These are phyloP conservation scores for Archilochus colubris DNA, from an alignment of 2,113 vertebrate species.

Conservation along the genomic window DNA sequence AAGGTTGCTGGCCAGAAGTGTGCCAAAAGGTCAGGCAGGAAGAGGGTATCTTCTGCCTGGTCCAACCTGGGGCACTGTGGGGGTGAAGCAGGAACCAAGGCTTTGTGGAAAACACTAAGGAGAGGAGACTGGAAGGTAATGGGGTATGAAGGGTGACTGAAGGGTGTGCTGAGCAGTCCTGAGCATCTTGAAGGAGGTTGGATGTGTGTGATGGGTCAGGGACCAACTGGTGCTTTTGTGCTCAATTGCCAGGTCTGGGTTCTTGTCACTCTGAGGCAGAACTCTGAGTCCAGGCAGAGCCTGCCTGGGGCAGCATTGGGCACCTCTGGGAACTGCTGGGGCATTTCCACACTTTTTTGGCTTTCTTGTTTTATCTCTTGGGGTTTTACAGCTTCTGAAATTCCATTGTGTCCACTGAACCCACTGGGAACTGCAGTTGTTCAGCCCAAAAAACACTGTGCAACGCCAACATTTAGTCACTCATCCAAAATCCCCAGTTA, in stretches of 20 bases:
- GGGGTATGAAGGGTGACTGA: not conserved
- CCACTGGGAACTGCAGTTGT: not conserved
- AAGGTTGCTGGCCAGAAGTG: not conserved
- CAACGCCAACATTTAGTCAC: not conserved
- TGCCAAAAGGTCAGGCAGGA: not conserved
- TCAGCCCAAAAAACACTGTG: not conserved
- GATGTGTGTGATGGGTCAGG: not conserved
- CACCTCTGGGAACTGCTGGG: not conserved
- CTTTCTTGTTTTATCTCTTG: not conserved
- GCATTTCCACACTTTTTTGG: not conserved
- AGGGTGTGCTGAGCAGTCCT: not conserved
- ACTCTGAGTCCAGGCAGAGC: not conserved
- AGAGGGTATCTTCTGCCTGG: not conserved
- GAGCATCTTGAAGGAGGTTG: not conserved
- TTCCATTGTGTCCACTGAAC: not conserved
- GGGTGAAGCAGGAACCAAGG: not conserved
- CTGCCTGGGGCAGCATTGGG: not conserved
- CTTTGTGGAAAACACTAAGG: not conserved
- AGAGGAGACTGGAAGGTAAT: not conserved
- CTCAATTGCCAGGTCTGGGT: not conserved
- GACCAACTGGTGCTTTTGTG: not conserved
- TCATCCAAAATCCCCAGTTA: not conserved
- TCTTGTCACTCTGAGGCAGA: not conserved
- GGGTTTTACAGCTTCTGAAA: not conserved
- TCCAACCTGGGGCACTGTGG: not conserved